Percentiles rank a stretch among this genome's conserved stretches.
Conservation (phyloP, 2,888 invertebrate species). For the Tridacna crocea region DNA sequence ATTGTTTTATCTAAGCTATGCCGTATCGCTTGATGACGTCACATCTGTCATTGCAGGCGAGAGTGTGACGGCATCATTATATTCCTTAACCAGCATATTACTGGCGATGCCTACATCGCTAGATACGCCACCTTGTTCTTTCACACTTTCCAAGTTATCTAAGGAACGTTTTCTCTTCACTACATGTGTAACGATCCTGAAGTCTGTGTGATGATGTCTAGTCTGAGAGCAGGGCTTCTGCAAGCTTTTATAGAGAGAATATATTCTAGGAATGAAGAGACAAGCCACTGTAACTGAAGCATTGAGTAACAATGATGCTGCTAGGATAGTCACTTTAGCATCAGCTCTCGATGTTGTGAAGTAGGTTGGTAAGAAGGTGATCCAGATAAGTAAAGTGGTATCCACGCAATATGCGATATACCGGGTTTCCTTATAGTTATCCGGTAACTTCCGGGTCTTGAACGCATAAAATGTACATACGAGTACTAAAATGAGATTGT, state of each 20-base stretch:
- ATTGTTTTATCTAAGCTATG: neutral
- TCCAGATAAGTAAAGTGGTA: conserved; percentile 72
- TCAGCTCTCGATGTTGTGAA: conserved; percentile 64
- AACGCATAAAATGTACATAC: conserved; percentile 76
- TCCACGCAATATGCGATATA: conserved; percentile 77
- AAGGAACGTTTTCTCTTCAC: conserved; percentile 50
- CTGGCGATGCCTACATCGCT: conserved; percentile 7
- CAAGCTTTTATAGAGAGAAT: conserved; percentile 63
- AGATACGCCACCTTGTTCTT: neutral
- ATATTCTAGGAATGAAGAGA: conserved; percentile 75
- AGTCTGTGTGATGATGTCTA: conserved; percentile 49
- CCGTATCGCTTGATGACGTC: conserved; percentile 12
- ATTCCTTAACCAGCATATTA: conserved; percentile 1
- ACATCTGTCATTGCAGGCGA: neutral
- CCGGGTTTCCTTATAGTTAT: conserved; percentile 80
- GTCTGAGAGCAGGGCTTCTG: conserved; percentile 31
- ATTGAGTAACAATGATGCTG: conserved; percentile 71
- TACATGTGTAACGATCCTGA: conserved; percentile 58
- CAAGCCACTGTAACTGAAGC: conserved; percentile 71
- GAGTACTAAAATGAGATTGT: conserved; percentile 73
- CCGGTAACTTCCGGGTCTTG: conserved; percentile 77
- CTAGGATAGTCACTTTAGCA: conserved; percentile 66
- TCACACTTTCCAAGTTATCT: neutral
- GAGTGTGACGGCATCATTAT: conserved; percentile 3
- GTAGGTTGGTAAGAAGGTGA: conserved; percentile 72